Evolutionary conservation across 2,797 vertebrate genomes (phyloP).

Genomic region (Dendrocincla tyrannina): DNA sequence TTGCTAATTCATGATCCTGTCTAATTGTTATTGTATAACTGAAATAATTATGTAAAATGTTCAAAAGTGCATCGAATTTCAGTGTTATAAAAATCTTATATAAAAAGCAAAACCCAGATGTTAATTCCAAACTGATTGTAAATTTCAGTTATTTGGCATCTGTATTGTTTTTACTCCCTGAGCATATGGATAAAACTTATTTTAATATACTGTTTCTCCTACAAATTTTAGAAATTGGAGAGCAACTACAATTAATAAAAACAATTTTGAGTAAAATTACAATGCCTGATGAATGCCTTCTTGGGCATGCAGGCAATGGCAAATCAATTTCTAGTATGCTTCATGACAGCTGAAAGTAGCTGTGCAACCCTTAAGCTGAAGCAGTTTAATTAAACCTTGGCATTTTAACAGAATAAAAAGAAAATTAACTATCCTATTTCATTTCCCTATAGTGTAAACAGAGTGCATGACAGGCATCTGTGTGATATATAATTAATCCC

Average conservation of each 20-base stretch:
- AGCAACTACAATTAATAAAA: slow-evolving; percentile 48
- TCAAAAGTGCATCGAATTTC: not conserved
- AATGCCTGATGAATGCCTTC: slow-evolving; percentile 21
- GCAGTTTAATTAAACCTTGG: slow-evolving; percentile 66
- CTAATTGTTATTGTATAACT: not conserved
- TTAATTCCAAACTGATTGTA: not conserved
- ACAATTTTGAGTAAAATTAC: slow-evolving; percentile 22
- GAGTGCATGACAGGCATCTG: slow-evolving; percentile 45
- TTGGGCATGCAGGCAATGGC: slow-evolving; percentile 23
- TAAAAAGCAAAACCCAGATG: not conserved
- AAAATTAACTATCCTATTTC: slow-evolving; percentile 57
- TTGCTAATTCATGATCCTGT: not conserved
- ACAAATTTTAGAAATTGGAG: slow-evolving; percentile 19
- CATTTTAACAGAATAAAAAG: slow-evolving; percentile 65
- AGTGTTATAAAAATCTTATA: not conserved
- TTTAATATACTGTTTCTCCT: slow-evolving; percentile 12
- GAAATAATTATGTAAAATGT: not conserved
- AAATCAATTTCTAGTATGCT: slow-evolving; percentile 54
- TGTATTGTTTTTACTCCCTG: not conserved
- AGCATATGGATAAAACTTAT: slow-evolving; percentile 1
- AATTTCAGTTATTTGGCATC: slow-evolving; percentile 1
- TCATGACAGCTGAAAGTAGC: slow-evolving; percentile 50
- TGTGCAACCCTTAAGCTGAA: slow-evolving; percentile 50
- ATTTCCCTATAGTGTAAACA: slow-evolving; percentile 59
- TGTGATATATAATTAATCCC: slow-evolving; percentile 55